Evolutionary conservation across 2,888 invertebrate species (phyloP).

Genomic region (Ethmia dodecea): DNA sequence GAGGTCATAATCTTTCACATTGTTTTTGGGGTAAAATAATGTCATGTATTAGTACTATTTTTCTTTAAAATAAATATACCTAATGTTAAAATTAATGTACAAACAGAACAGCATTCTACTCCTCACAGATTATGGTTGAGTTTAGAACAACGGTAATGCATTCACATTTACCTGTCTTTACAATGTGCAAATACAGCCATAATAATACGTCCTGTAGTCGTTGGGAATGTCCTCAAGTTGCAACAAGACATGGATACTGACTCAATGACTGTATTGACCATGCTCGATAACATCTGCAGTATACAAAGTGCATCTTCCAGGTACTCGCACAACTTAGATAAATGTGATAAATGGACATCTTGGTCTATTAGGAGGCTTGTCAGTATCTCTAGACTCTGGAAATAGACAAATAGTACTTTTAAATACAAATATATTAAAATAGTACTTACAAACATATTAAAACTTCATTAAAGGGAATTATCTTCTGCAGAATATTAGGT

Average conservation of each 20-base stretch:
- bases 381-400: constrained; percentile 45
- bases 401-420: constrained; percentile 15
- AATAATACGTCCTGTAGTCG: constrained; percentile 48
- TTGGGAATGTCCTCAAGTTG: constrained; percentile 42
- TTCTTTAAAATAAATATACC: too few relatives aligned
- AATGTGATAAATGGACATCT: constrained; percentile 23
- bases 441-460: neutral
- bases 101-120: too few relatives aligned
- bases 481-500: too few relatives aligned
- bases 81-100: too few relatives aligned
- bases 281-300: constrained; percentile 42
- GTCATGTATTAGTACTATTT: too few relatives aligned
- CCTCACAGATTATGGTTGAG: too few relatives aligned
- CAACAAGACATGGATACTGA: constrained; percentile 36
- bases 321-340: constrained; percentile 29
- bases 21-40: too few relatives aligned
- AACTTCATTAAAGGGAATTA: neutral
- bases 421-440: neutral
- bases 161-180: constrained; percentile 55
- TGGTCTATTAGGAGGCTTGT: constrained; percentile 23
- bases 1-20: too few relatives aligned
- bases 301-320: constrained; percentile 41
- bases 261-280: constrained; percentile 40
- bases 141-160: constrained; percentile 1
- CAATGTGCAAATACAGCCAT: constrained; percentile 63